phyloP scores from a whole-genome alignment of 2,888 invertebrate species.

The Callosobruchus maculatus region DNA sequence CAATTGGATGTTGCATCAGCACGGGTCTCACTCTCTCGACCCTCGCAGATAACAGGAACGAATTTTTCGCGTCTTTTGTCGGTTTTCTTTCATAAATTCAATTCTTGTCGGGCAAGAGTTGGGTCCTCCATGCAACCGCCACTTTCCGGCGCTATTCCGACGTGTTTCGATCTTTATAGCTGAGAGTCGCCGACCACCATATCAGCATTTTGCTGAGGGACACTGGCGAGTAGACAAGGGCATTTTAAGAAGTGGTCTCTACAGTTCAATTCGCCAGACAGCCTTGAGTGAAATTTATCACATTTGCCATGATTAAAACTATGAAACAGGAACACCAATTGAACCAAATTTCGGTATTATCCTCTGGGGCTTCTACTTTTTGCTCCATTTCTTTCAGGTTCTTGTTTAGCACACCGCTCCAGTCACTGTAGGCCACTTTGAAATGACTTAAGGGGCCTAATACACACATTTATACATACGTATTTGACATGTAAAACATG shows the following conservation, averaged over 20 bases:
- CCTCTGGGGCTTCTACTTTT: no score
- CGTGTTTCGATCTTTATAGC: not conserved
- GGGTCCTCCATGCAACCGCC: not conserved
- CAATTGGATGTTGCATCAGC: not conserved
- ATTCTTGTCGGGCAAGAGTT: not conserved
- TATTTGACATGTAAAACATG: no score
- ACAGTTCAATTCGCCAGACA: no score
- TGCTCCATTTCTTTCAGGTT: no score
- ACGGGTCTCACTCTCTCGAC: not conserved
- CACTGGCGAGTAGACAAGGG: not conserved
- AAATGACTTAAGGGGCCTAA: no score
- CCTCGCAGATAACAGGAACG: not conserved
- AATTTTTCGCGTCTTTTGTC: conserved; percentile 3
- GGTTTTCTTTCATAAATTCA: conserved; percentile 2
- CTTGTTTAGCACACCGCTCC: no score
- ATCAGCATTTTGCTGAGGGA: not conserved
- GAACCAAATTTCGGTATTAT: no score
- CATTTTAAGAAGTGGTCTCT: not conserved
- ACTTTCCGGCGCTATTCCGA: not conserved
- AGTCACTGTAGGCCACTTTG: no score
- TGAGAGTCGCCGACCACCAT: not conserved
- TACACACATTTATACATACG: no score
- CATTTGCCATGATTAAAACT: no score
- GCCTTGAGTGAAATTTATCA: not conserved
- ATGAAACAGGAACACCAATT: no score